Base-by-base conservation (phyloP, 1,140 invertebrate genomes). In the Drosophila virilis region DNA sequence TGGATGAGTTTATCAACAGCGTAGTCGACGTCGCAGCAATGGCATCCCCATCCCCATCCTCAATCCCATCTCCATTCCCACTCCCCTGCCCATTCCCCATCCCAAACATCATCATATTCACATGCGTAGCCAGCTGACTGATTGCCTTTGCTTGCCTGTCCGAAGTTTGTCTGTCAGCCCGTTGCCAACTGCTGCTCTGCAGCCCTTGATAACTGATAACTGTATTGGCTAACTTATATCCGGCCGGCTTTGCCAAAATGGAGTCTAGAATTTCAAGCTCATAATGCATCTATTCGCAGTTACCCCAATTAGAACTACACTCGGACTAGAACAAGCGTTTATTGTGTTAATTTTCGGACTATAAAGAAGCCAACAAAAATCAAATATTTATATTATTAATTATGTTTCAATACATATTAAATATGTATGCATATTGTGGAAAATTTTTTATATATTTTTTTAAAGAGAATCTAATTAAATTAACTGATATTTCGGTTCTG, bases 1-100 rank as follows among this genome's bases (percentile, higher is more conserved):
- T 91, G 90, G 90, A 91, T 91, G 90, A 91, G 90, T 91, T 91
- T 91, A 91, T 91, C 90, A 91, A 88, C 83, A 83, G 72, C 78
- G 78, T 81, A 74, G 74, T 69, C 66, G 71, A 70, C 80, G 67
- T 66, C 67, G 74, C 64, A 65, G 78, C 86, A 75, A 71, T 55
- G 75, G 42, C 78, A 81, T 80, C 72, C 54, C 17, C 15, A 4
- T 38, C 22, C 32, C 35, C 15, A 1, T 35, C 9, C 6, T 50
- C 37, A 13, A 9, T 28, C 15, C 46, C 46, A 38, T 40, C 8
- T 35, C 54, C 17, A n/a, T 12, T 37, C 42, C 28, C 54, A 6
- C 15, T 40, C 33, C 59, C 28, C 35, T n/a, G 4, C 57, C 22
- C 38, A 1, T 42, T 35, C 17, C 43, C 51, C 8, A 22, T 33